Percentiles rank a stretch among this genome's conserved stretches.
phyloP scores from a whole-genome alignment of 2,888 invertebrate genomes.

The Dinocampus coccinellae region DNA sequence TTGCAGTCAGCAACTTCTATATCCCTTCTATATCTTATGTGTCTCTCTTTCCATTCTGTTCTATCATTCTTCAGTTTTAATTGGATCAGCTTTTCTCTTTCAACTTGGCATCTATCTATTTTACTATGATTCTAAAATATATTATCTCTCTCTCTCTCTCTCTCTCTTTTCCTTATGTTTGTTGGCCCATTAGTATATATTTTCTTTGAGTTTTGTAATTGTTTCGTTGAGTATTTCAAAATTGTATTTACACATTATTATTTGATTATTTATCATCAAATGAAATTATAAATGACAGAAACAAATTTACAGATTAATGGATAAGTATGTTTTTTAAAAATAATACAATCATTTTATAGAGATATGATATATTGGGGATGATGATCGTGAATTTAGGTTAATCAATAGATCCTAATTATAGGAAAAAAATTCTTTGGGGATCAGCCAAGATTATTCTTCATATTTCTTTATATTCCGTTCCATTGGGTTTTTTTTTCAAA shows the following conservation, averaged over 20 bases:
- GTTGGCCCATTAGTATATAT: background rate
- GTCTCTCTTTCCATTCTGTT: conserved; percentile 19
- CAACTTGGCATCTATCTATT: background rate
- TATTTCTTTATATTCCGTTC: background rate
- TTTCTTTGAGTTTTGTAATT: background rate
- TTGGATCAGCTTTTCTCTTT: conserved; percentile 22
- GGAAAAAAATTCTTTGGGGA: conserved; percentile 5
- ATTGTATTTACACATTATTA: background rate
- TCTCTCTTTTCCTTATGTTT: no score
- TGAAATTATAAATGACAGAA: background rate
- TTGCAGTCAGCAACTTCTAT: conserved; percentile 32
- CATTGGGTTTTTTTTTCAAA: background rate
- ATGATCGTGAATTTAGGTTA: background rate
- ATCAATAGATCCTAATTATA: background rate
- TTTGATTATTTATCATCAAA: background rate
- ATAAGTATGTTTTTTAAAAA: no score
- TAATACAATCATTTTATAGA: no score
- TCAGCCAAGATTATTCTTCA: conserved; percentile 6
- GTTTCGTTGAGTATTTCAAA: background rate
- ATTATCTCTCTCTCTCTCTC: background rate
- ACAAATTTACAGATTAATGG: no score
- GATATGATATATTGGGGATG: background rate
- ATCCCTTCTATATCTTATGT: conserved; percentile 17
- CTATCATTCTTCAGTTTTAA: conserved; percentile 31
- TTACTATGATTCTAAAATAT: background rate